These are phyloP conservation scores for Acrossocheilus fasciatus DNA, from an alignment of 2,797 vertebrate genomes.

Conservation along the genomic window DNA sequence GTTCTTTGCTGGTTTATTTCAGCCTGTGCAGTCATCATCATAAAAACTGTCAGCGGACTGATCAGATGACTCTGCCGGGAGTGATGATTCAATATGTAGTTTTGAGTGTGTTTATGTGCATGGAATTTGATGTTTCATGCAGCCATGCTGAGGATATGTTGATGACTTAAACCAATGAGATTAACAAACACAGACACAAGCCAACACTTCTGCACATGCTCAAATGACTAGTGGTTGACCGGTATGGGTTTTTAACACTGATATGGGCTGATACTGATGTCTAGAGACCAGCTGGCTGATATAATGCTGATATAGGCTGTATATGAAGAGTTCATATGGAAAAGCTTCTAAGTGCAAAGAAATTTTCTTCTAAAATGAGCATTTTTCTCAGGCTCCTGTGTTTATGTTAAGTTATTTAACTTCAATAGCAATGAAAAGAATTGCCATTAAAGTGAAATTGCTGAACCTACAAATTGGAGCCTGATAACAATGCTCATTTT, in stretches of 20 bases:
- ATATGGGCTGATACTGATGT: not conserved
- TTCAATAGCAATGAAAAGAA: no score
- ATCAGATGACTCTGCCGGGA: not conserved
- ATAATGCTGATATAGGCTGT: no score
- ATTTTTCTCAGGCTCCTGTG: no score
- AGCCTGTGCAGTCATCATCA: slow-evolving; percentile 1
- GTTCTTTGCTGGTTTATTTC: slow-evolving; percentile 13
- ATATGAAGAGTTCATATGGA: no score
- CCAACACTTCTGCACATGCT: not conserved
- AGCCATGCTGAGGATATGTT: not conserved
- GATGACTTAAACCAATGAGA: not conserved
- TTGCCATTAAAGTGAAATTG: no score
- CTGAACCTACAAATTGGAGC: no score
- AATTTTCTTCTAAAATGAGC: no score
- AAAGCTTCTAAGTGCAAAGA: no score
- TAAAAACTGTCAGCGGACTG: slow-evolving; percentile 1
- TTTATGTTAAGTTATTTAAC: no score
- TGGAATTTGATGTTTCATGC: slow-evolving; percentile 14
- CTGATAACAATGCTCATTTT: no score
- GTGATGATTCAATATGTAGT: slow-evolving; percentile 13
- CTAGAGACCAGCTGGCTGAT: no score
- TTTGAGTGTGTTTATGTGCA: slow-evolving; percentile 34
- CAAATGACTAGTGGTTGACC: not conserved
- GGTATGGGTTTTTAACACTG: not conserved
- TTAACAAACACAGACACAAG: slow-evolving; percentile 7